A percentile compares a stretch with the other conserved stretches of the same genome.
phyloP scores from a whole-genome alignment of 2,888 invertebrate species.

The Caenorhabditis afra region DNA sequence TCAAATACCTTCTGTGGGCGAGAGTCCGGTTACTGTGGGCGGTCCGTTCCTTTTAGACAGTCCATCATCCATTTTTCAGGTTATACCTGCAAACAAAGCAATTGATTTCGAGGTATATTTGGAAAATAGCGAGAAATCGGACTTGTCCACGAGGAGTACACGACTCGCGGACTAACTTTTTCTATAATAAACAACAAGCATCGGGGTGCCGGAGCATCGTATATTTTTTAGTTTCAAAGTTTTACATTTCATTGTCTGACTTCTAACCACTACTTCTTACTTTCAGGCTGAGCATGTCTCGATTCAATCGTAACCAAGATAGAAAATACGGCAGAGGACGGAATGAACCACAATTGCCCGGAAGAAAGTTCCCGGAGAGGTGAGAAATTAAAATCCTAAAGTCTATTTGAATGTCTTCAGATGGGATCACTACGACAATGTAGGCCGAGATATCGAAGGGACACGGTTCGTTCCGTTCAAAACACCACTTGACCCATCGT shows the following conservation, averaged over 20 bases:
- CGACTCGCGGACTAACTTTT: constrained; percentile 2
- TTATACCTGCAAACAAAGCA: constrained; percentile 15
- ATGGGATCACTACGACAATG: constrained; percentile 80
- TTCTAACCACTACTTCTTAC: too few relatives aligned
- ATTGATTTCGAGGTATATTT: background rate
- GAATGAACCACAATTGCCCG: constrained; percentile 2
- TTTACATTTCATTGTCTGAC: too few relatives aligned
- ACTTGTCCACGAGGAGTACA: constrained; percentile 46
- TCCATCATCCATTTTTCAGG: constrained; percentile 46
- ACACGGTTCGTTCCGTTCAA: constrained; percentile 88
- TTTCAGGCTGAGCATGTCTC: constrained; percentile 20
- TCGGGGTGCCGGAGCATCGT: constrained; percentile 30
- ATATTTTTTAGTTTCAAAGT: too few relatives aligned
- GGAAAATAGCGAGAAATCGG: background rate
- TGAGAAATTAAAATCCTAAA: constrained; percentile 20
- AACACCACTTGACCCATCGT: constrained; percentile 84
- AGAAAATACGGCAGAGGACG: constrained; percentile 7
- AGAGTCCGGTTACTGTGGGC: constrained; percentile 90
- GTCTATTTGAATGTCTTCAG: constrained; percentile 67
- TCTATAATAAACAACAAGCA: constrained; percentile 2
- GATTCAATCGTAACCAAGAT: background rate
- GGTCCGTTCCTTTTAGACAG: constrained; percentile 33
- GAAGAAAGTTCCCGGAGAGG: constrained; percentile 56
- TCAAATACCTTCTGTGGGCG: constrained; percentile 91
- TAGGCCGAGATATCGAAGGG: constrained; percentile 85